phyloP scores from a whole-genome alignment of 2,113 vertebrate genomes.

The Casuarius casuarius region DNA sequence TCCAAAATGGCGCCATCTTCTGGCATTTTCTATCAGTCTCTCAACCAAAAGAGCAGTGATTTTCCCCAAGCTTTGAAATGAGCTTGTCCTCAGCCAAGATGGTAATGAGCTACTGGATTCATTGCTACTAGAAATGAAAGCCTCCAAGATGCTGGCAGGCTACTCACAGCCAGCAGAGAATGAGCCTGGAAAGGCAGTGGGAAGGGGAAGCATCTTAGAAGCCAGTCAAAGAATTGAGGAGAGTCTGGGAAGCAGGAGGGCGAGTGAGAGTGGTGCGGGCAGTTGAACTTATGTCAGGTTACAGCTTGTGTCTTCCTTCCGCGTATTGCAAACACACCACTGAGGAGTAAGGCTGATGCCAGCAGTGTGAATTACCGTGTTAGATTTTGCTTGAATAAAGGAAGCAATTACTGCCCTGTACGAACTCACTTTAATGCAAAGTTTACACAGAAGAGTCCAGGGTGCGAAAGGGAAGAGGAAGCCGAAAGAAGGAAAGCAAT shows the following conservation, averaged over 20 bases:
- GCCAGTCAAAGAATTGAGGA: background rate
- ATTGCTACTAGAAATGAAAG: background rate
- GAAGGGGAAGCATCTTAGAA: background rate
- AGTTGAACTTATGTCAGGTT: background rate
- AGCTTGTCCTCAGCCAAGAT: background rate
- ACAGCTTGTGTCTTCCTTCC: background rate
- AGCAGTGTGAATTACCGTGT: background rate
- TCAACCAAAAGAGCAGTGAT: background rate
- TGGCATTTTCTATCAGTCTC: background rate
- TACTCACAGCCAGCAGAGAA: background rate
- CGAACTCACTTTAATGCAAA: background rate
- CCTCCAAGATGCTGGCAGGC: background rate
- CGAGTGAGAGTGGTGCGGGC: background rate
- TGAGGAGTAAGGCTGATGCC: background rate
- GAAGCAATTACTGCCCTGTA: background rate
- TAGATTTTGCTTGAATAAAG: background rate
- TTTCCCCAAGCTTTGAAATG: background rate
- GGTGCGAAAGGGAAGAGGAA: background rate
- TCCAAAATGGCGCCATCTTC: background rate
- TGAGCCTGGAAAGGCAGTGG: background rate
- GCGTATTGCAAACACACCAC: background rate
- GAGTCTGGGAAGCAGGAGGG: background rate
- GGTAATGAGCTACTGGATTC: background rate
- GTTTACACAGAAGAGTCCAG: background rate
- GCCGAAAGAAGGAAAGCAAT: background rate